A percentile compares a stretch with the other conserved stretches of the same genome.
phyloP scores from a whole-genome alignment of 1,140 invertebrate species.

The Drosophila auraria region DNA sequence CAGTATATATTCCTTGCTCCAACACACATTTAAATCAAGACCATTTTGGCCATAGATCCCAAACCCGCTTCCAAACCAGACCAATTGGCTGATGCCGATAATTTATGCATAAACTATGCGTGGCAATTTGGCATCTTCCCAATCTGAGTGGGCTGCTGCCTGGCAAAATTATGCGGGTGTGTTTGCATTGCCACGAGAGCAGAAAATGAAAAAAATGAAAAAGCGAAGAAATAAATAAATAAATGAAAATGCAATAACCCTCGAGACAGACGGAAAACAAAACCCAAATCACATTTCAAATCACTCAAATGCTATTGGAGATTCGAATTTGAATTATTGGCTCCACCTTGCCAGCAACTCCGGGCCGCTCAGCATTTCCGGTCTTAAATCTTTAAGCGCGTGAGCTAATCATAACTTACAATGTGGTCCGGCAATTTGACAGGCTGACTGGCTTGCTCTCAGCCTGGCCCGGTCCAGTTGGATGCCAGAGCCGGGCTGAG shows the following conservation, averaged over 20 bases:
- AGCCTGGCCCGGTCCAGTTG: constrained; percentile 41
- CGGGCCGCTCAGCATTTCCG: constrained; percentile 57
- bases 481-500: background rate
- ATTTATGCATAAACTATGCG: constrained; percentile 68
- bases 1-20: background rate
- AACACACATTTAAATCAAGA: too few species aligned
- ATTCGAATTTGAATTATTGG: constrained; percentile 82
- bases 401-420: constrained; percentile 84
- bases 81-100: constrained; percentile 41
- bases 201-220: background rate
- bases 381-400: constrained; percentile 81
- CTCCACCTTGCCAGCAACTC: constrained; percentile 41
- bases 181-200: constrained; percentile 38
- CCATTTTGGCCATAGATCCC: constrained; percentile 1
- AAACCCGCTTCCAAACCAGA: constrained; percentile 30
- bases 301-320: constrained; percentile 76
- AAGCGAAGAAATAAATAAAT: constrained; percentile 28
- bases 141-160: constrained; percentile 46
- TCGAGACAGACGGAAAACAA: constrained; percentile 61
- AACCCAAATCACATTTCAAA: constrained; percentile 75
- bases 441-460: constrained; percentile 37
- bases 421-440: constrained; percentile 82
- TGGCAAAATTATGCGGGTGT: constrained; percentile 66
- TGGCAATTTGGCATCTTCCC: constrained; percentile 62
- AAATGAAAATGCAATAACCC: constrained; percentile 67